Evolutionary conservation across 2,113 vertebrate species (phyloP), one percentile per base, ranked within the genome.

Genomic region (Tricholaema leucomelas): DNA sequence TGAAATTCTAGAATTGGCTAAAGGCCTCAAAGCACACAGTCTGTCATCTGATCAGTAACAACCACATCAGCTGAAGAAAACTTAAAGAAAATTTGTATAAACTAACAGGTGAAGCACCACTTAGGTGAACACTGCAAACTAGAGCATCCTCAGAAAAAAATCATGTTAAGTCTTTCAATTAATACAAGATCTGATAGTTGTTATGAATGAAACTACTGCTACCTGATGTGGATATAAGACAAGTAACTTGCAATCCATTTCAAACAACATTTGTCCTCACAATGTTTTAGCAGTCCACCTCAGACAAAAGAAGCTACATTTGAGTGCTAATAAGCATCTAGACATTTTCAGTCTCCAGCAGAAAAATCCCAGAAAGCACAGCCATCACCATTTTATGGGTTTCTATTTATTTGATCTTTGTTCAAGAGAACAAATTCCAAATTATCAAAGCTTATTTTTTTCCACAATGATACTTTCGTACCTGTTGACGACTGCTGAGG

Each of bases 401-500:
- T 73, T 59, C 35, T 66, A 70, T 24, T 35, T 28, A 24, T 5
- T 65, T 75, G 35, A 33, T 17, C 42, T 67, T 33, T 67, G 7
- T 21, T 79, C 65, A 87, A 81, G 24, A 81, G 31, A 52, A 72
- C 16, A 80, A 91, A 44, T 60, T 56, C 36, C 28, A 9, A 87
- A 10, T 28, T 3, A 55, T 13, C 4, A 52, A 86, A 86, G 46
- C 9, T 40, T 3, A 27, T 15, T 74, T 72, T 72, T 92, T 56
- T 87, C 18, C 23, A 90, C 46, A 88, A 84, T 38, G 40, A 42
- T 15, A 78, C 31, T 27, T 91, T 66, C 96, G 96, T 98, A 99
- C 99, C 98, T 99, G 98, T 90, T 99, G 98, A 88, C 99, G 98
- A 97, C 98, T 99, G 96, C 99, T 99, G 96, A 99, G 99, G 96